phyloP scores from a whole-genome alignment of 1,140 invertebrate species.

The Drosophila bocki region DNA sequence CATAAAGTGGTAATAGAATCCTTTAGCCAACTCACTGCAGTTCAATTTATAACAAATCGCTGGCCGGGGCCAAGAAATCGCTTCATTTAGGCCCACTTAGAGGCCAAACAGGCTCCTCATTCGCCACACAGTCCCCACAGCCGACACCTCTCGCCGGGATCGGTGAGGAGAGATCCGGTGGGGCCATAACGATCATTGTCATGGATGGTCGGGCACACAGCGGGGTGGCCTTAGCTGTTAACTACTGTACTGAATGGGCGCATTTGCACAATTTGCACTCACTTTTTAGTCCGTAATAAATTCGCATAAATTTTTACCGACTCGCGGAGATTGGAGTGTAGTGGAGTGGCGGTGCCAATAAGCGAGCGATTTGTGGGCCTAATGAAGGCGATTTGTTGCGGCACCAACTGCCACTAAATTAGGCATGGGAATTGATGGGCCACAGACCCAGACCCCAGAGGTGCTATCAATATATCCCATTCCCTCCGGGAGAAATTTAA shows the following conservation, averaged over 20 bases:
- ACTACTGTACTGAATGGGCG: slow-evolving; percentile 70
- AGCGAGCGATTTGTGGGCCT: slow-evolving; percentile 73
- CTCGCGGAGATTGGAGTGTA: neutral
- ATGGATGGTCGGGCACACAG: slow-evolving; percentile 60
- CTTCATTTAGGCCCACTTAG: slow-evolving; percentile 63
- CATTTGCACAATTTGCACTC: slow-evolving; percentile 73
- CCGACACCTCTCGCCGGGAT: slow-evolving; percentile 26
- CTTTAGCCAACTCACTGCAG: slow-evolving; percentile 18
- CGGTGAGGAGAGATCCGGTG: neutral
- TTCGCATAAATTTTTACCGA: slow-evolving; percentile 62
- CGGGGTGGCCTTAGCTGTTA: slow-evolving; percentile 70
- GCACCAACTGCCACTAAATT: slow-evolving; percentile 75
- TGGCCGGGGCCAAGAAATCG: slow-evolving; percentile 45
- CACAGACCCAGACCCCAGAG: slow-evolving; percentile 1
- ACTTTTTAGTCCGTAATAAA: slow-evolving; percentile 69
- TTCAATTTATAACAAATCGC: slow-evolving; percentile 44
- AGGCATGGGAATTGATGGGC: slow-evolving; percentile 61
- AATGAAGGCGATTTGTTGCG: slow-evolving; percentile 78
- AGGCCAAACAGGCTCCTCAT: slow-evolving; percentile 25
- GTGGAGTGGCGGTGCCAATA: slow-evolving; percentile 62
- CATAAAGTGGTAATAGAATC: slow-evolving; percentile 31
- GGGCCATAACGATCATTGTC: slow-evolving; percentile 57
- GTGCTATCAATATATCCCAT: slow-evolving; percentile 22
- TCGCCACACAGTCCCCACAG: slow-evolving; percentile 44
- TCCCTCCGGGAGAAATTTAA: slow-evolving; percentile 37